Evolutionary conservation across 1,140 invertebrate species (phyloP), one percentile per base, ranked within the genome.

Genomic region (Eueides isabella): DNA sequence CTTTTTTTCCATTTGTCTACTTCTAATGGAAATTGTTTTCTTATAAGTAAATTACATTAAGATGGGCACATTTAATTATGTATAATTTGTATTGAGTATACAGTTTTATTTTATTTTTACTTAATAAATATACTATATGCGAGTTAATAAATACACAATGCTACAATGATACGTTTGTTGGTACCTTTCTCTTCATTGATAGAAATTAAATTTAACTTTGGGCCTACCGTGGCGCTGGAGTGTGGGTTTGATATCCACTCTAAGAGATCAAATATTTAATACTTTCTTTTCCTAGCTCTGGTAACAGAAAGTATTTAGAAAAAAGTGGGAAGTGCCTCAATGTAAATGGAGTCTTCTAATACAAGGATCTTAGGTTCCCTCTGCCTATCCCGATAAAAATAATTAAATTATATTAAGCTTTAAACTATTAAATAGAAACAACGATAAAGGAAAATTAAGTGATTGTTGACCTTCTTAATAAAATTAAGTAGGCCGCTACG

Each of bases 381-480:
- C n/a, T n/a, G n/a, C n/a, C n/a, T n/a, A n/a, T n/a, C n/a, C n/a
- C n/a, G n/a, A n/a, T n/a, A n/a, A n/a, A n/a, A n/a, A n/a, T n/a
- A n/a, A n/a, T n/a, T 55, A 55, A 26, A 23, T 70, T 41, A 71
- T n/a, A 35, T 63, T 63, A 30, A 31, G 14, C 12, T 38, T 16
- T 5, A 30, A 30, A n/a, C 29, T n/a, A 30, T n/a, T 30, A 30
- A 26, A 30, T 31, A 9, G 5, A 14, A 62, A 62, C 61, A 62
- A 14, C 61, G 16, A 62, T 62, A 6, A 55, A 26, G 31, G n/a
- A 35, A 30, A 69, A 69, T 61, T 31, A 69, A 69, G 30, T 31
- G 61, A 63, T 69, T 61, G 55, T 19, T 87, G 86, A 87, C 86
- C 86, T 90, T 76, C 71, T 74, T 88, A 91, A 91, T 90, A 80